Conservation (phyloP, 2,888 invertebrate species). For the Drosophila paramelanica region DNA sequence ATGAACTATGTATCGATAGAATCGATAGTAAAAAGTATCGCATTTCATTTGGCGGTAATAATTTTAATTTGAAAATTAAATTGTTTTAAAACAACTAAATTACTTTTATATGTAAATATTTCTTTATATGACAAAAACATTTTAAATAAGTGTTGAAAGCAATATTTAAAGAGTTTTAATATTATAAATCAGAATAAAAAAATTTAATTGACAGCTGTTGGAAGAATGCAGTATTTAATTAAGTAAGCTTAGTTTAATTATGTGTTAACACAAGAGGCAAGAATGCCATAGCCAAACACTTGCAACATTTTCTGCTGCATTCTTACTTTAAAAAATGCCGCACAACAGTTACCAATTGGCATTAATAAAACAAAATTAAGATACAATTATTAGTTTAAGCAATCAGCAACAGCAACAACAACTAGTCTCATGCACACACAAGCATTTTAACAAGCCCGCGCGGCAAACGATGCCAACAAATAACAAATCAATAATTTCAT, state of each 20-base stretch:
- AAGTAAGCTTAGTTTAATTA: neutral
- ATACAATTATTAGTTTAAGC: conserved; percentile 67
- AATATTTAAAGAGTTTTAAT: no score
- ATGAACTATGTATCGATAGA: conserved; percentile 12
- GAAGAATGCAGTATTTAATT: neutral
- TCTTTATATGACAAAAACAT: neutral
- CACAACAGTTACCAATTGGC: conserved; percentile 34
- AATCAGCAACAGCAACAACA: conserved; percentile 41
- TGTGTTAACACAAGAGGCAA: conserved; percentile 9
- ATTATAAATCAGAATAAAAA: neutral
- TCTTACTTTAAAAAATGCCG: conserved; percentile 7
- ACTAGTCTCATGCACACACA: conserved; percentile 26
- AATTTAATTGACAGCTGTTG: no score
- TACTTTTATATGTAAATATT: neutral
- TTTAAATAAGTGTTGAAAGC: no score
- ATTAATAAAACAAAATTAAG: conserved; percentile 68
- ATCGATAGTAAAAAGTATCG: neutral
- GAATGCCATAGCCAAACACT: conserved; percentile 24
- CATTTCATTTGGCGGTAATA: conserved; percentile 7
- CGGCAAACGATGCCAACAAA: conserved; percentile 59
- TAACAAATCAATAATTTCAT: conserved; percentile 76
- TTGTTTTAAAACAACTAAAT: neutral
- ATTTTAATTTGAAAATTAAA: neutral
- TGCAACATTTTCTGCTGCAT: conserved; percentile 13
- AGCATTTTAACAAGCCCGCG: conserved; percentile 68